Base-by-base conservation (phyloP, 2,113 vertebrate genomes). In the Sceloporus tristichus region DNA sequence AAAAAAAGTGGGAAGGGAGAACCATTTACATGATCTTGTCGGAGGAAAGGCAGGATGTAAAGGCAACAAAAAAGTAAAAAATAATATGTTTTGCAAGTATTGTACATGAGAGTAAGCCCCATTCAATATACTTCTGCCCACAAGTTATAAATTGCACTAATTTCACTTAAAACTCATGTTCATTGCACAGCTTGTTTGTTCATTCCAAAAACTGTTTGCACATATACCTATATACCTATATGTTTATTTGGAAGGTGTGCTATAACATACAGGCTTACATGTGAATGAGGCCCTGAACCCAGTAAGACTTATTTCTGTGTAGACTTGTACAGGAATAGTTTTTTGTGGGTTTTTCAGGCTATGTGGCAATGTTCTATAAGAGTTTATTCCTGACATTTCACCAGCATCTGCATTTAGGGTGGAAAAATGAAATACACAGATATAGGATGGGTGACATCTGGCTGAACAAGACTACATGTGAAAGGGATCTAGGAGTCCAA, bases 161-260 rank as follows among this genome's bases (percentile, higher is more conserved):
- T 53, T 86, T 84, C 27, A 9, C 4, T 34, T 71, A 71, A 70
- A 86, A 70, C 65, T 79, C 34, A 34, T 56, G 19, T 85, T 85
- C 54, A 62, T 65, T 62, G 34, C 76, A 27, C 62, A 54, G 66
- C 11, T 16, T 21, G 68, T 34, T 53, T 53, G 7, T 85, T 75
- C 71, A 56, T 48, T 59, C 53, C 53, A 85, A 74, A 85, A 84
- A 56, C 48, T 70, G 54, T 48, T n/a, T 65, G 27, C 66, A 16
- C 10, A 27, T 14, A 66, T 23, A 66, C 10, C 3, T 13, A 34
- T 40, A 18, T 38, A 77, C 25, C 25, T 21, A 83, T 21, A 53
- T 85, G 14, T 10, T 65, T 54, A 70, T 11, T 79, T n/a, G 42
- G 25, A 86, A 86, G 4, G n/a, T 16, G 13, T 62, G 19, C 19